Base-by-base conservation (phyloP, 1,140 invertebrate genomes). In the Eulimnadia texana region DNA sequence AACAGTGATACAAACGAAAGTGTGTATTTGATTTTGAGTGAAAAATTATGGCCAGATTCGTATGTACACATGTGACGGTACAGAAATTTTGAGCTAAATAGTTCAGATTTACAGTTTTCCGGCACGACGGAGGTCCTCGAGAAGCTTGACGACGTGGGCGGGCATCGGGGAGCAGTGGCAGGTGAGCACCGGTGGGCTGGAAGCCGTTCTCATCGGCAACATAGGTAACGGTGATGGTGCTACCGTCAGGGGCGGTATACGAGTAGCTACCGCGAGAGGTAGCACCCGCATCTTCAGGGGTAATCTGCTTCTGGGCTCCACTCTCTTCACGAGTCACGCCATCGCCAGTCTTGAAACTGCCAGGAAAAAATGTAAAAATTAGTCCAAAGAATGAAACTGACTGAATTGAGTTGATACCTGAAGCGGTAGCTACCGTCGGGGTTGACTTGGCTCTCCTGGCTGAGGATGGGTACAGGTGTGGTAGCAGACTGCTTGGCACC, bases 141-240 rank as follows among this genome's bases (percentile, higher is more conserved):
- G n/a, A 11, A 62, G 22, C 61, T 62, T 62, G 23, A 58, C 61
- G 47, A 62, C 61, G 27, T 62, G 61, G 3, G 19, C 82, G 54
- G 85, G 86, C 49, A 90, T 84, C 86, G 86, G 1, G 86, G 87
- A 63, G 87, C 84, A 11, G 86, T 90, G 88, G 88, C 68, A 91
- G 80, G 69, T 90, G 88, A 69, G 86, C 85, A 2, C 88, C 88
- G 54, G 77, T 77, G 2, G 87, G 82, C 65, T 83, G 81, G 81
- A 90, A 92, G 50, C 88, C 88, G 66, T 82, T 84, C 70, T 86
- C 88, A 70, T 91, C 87, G 65, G 88, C 87, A 22, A 80, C 83
- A 71, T 90, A 91, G 64, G 82, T 82, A n/a, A 85, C 82, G 1
- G 77, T 75, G 59, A 82, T 78, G 11, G 76, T 74, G 27, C 76